Evolutionary conservation across 1,140 invertebrate species (phyloP), one percentile per base, ranked within the genome.

Genomic region (Drosophila orosa): DNA sequence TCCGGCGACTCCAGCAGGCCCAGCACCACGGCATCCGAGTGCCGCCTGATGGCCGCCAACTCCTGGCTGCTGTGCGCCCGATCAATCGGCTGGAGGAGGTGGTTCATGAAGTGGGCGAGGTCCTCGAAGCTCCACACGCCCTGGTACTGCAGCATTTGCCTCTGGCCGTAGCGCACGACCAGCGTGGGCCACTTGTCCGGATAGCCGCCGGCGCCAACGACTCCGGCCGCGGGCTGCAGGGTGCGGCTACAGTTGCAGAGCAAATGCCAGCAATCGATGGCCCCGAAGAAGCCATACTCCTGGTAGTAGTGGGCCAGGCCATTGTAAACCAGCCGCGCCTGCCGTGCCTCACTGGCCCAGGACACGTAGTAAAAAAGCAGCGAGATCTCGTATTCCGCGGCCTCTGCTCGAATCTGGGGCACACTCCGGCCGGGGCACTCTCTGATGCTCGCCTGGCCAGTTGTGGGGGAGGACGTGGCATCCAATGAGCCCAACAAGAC

Each of bases 331-430:
- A 78, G 48, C 0, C 75, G 67, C 0, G 90, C 90, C 35, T 75
- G 65, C 24, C 73, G 57, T 9, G 90, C 90, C 50, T 90, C 90
- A 55, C 73, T 83, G 12, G 83, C 79, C 90, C 90, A 91, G 15
- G 86, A 81, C 48, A 90, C 90, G 72, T 91, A 91, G 74, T 91
- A 91, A 37, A 91, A 90, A n/a, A 91, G 10, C 19, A 91, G 17
- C 5, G 85, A 84, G 3, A 91, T 33, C 24, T 91, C 90, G 17
- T 35, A 72, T 7, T 73, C 56, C 6, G 77, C 15, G 5, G 78
- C 72, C 29, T 77, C 71, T 13, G 47, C 55, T 5, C 76, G 78
- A 37, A 84, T 52, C 24, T 62, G 76, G 9, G 66, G 57, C 15
- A 91, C 90, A 55, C 73, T 76, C 17, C 63, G 62, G 12, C 78